Base-by-base conservation (phyloP, 2,888 invertebrate species). In the Polydrusus pterygomalis region DNA sequence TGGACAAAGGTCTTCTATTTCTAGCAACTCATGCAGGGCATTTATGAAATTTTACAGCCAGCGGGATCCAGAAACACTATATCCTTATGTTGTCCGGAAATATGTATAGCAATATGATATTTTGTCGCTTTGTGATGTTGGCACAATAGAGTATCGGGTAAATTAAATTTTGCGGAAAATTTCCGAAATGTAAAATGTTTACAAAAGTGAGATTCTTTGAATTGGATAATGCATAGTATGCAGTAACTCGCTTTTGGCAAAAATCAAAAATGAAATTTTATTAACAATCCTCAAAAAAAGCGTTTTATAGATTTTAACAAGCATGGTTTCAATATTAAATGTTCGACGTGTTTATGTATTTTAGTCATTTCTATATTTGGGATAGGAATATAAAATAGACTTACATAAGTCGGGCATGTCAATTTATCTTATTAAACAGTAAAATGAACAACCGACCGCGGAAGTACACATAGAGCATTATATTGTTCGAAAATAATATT, bases 81-180 rank as follows among this genome's bases (percentile, higher is more conserved):
- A 58, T 58, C 10, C 25, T 30, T 58, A n/a, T 15, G 30, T 30
- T 25, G 58, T 11, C 25, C n/a, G 2, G 25, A 15, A 45, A 45
- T 45, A 45, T 58, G 58, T 11, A 34, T 7, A 18, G 54, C 15
- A 15, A 62, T 62, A 62, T 62, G 38, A 13, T 62, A 40, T 62
- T 62, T 62, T 62, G 62, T 34, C 15, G 25, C 62, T 62, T 62
- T 62, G 43, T 62, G 40, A 40, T 18, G 9, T 10, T 62, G n/a
- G 18, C 62, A 62, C 40, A 62, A 62, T 62, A 38, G 15, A 20
- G 30, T 7, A 25, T 11, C 30, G 1, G 7, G 17, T 62, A 62
- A 40, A 62, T 62, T 40, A 40, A 62, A 62, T 62, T 18, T 62
- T 3, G 17, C 11, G 40, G 38, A 62, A 62, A 30, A 34, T 62